These are phyloP conservation scores for Argynnis bischoffii DNA, from an alignment of 2,888 invertebrate genomes.

Conservation along the genomic window DNA sequence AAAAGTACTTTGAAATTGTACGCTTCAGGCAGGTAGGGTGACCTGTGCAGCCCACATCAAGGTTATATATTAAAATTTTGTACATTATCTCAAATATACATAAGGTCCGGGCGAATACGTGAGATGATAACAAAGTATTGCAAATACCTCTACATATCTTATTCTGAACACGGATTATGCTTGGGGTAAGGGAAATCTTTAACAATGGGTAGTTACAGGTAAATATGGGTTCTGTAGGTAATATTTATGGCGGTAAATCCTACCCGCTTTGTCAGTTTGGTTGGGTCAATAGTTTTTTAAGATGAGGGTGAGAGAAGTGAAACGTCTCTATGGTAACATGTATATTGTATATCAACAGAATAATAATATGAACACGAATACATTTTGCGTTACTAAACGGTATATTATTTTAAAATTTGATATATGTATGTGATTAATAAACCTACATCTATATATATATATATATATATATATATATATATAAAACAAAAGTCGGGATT, in stretches of 20 bases:
- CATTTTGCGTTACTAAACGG: background rate
- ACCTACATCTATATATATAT: no score
- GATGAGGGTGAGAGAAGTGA: conserved; percentile 11
- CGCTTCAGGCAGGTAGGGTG: conserved; percentile 11
- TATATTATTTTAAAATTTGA: background rate
- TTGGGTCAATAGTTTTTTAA: conserved; percentile 16
- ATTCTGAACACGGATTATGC: conserved; percentile 37
- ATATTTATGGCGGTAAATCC: conserved; percentile 19
- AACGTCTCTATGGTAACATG: conserved; percentile 12
- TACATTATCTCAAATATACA: conserved; percentile 32
- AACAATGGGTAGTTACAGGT: conserved; percentile 30
- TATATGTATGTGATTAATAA: no score
- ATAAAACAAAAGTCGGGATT: no score
- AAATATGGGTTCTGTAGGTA: conserved; percentile 29
- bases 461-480: no score
- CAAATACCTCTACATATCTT: conserved; percentile 30
- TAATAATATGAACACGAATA: no score
- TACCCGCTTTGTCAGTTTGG: conserved; percentile 8
- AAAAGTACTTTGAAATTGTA: background rate
- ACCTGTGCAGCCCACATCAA: conserved; percentile 19
- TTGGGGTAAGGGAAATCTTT: conserved; percentile 31
- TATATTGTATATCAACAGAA: background rate
- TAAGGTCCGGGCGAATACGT: conserved; percentile 32
- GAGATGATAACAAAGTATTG: conserved; percentile 34
- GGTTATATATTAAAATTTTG: conserved; percentile 31